Conservation (phyloP, 1,140 invertebrate species). For the Neodiprion lecontei region DNA sequence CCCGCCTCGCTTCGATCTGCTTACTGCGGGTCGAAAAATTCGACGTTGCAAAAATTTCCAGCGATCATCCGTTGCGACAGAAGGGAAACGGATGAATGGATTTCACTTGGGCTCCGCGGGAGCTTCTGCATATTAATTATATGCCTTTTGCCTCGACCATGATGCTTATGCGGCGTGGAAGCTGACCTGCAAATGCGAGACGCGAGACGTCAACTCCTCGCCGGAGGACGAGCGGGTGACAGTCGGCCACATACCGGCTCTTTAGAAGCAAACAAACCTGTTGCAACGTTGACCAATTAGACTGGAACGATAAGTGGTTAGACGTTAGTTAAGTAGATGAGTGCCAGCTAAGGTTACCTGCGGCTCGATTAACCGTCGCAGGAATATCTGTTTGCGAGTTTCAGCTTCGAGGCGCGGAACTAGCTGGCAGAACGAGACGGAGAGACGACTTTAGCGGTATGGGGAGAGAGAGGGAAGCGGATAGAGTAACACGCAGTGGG, state of each 20-base stretch:
- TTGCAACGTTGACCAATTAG: constrained; percentile 23
- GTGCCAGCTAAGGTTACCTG: constrained; percentile 4
- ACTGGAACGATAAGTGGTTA: constrained; percentile 19
- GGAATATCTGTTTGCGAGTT: neutral
- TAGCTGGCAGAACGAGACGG: neutral
- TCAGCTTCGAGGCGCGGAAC: neutral
- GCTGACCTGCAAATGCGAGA: neutral
- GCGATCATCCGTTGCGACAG: no score
- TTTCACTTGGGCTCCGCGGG: no score
- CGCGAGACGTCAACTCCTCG: neutral
- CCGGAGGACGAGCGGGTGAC: neutral
- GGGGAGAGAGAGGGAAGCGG: no score
- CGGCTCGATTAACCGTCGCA: constrained; percentile 4
- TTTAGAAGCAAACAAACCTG: constrained; percentile 15
- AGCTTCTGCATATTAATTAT: no score
- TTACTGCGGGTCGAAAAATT: no score
- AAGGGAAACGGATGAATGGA: no score
- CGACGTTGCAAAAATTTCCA: no score
- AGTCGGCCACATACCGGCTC: neutral
- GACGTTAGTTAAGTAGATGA: constrained; percentile 19
- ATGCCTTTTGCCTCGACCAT: no score
- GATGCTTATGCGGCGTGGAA: no score
- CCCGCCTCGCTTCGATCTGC: no score
- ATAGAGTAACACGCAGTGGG: constrained; percentile 17
- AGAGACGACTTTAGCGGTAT: neutral